Evolutionary conservation across 2,888 invertebrate species (phyloP).

Genomic region (Lacanobia oleracea): DNA sequence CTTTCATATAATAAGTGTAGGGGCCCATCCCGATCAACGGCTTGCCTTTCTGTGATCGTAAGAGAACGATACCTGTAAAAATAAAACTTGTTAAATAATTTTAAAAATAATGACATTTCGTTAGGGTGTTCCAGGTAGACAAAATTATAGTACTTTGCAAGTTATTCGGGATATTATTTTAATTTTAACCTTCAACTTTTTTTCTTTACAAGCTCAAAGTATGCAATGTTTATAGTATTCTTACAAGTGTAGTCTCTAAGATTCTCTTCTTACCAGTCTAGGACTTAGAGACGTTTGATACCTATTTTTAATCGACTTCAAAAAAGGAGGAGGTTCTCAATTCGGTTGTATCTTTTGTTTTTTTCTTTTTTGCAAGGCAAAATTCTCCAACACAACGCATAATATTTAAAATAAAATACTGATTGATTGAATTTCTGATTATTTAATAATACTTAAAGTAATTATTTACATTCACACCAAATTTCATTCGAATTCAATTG

Average conservation of each 20-base stretch:
- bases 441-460: conserved; percentile 1
- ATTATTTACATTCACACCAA: not conserved
- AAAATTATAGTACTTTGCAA: too few relatives aligned
- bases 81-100: not conserved
- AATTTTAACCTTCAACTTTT: too few relatives aligned
- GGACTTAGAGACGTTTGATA: too few relatives aligned
- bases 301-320: too few relatives aligned
- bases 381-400: too few relatives aligned
- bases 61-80: conserved; percentile 55
- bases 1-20: conserved; percentile 68
- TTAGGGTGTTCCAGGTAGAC: not conserved
- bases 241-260: too few relatives aligned
- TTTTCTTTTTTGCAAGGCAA: too few relatives aligned
- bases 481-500: not conserved
- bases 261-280: too few relatives aligned
- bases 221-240: too few relatives aligned
- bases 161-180: not conserved
- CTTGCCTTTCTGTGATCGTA: conserved; percentile 68
- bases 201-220: too few relatives aligned
- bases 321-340: too few relatives aligned
- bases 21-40: conserved; percentile 60
- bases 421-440: not conserved
- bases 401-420: conserved; percentile 3
- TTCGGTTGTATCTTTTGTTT: too few relatives aligned
- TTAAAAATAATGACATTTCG: not conserved